Evolutionary conservation across 2,797 vertebrate species (phyloP).

Genomic region (Sebastes steindachneri): DNA sequence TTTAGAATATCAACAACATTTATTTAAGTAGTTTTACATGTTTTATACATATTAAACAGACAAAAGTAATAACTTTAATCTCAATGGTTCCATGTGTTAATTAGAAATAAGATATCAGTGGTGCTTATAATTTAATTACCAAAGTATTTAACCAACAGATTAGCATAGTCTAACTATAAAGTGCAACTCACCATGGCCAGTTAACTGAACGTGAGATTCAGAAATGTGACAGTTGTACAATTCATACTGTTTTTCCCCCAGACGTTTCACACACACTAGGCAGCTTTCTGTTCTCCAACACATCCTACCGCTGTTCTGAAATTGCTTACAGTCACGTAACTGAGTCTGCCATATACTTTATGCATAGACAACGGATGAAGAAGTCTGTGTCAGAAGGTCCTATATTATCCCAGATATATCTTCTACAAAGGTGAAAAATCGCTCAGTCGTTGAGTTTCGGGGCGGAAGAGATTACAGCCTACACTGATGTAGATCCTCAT

Average conservation of each 20-base stretch:
- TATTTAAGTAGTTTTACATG: constrained; percentile 74
- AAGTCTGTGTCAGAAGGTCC: constrained; percentile 62
- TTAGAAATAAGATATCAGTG: constrained; percentile 63
- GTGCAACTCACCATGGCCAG: constrained; percentile 68
- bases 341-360: constrained; percentile 49
- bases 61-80: constrained; percentile 57
- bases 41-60: constrained; percentile 71
- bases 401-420: constrained; percentile 66
- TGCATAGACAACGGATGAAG: constrained; percentile 73
- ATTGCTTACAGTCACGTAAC: constrained; percentile 34
- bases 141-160: constrained; percentile 67
- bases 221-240: constrained; percentile 46
- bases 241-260: constrained; percentile 21
- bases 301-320: constrained; percentile 16
- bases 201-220: constrained; percentile 53
- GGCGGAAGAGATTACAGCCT: constrained; percentile 64
- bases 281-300: constrained; percentile 7
- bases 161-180: constrained; percentile 72
- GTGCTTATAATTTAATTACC: constrained; percentile 59
- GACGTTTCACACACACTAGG: not conserved
- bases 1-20: constrained; percentile 69
- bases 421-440: constrained; percentile 70
- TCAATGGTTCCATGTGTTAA: constrained; percentile 56
- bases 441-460: constrained; percentile 54
- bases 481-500: constrained; percentile 41